A percentile compares a stretch with the other conserved stretches of the same genome.
Evolutionary conservation across 2,888 invertebrate genomes (phyloP).

Genomic region (Hyppa rectilinea): DNA sequence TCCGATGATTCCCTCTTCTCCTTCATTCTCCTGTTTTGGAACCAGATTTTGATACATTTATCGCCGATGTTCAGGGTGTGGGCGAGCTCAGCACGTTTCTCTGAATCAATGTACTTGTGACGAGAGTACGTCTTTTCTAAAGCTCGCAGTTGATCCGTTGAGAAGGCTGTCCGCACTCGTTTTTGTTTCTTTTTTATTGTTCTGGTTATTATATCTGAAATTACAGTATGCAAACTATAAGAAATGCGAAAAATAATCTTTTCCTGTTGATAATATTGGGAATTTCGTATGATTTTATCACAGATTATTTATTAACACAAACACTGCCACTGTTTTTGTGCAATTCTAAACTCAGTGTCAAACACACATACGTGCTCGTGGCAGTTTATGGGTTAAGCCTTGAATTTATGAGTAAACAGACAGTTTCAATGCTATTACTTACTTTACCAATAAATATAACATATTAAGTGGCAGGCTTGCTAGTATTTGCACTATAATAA

Average conservation of each 20-base stretch:
- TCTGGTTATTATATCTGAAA: slow-evolving; percentile 70
- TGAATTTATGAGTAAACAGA: not conserved
- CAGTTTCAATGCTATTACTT: not conserved
- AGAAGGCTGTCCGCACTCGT: slow-evolving; percentile 93
- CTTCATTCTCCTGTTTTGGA: slow-evolving; percentile 95
- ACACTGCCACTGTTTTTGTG: too few relatives aligned
- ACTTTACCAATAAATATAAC: not conserved
- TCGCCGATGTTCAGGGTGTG: slow-evolving; percentile 91
- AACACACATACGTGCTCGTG: too few relatives aligned
- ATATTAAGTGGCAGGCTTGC: not conserved
- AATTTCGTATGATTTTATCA: not conserved
- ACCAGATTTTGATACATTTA: slow-evolving; percentile 95
- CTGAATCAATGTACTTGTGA: slow-evolving; percentile 92
- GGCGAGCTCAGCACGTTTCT: slow-evolving; percentile 92
- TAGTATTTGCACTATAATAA: not conserved
- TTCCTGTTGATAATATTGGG: not conserved
- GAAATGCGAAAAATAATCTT: not conserved
- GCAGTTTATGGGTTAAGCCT: too few relatives aligned
- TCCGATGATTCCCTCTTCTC: slow-evolving; percentile 90
- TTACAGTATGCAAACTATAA: slow-evolving; percentile 3
- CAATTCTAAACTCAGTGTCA: too few relatives aligned
- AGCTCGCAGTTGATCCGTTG: slow-evolving; percentile 92
- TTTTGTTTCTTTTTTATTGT: slow-evolving; percentile 86
- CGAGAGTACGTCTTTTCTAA: slow-evolving; percentile 89
- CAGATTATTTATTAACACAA: not conserved